phyloP scores from a whole-genome alignment of 2,113 vertebrate species.

The Mesitornis unicolor region DNA sequence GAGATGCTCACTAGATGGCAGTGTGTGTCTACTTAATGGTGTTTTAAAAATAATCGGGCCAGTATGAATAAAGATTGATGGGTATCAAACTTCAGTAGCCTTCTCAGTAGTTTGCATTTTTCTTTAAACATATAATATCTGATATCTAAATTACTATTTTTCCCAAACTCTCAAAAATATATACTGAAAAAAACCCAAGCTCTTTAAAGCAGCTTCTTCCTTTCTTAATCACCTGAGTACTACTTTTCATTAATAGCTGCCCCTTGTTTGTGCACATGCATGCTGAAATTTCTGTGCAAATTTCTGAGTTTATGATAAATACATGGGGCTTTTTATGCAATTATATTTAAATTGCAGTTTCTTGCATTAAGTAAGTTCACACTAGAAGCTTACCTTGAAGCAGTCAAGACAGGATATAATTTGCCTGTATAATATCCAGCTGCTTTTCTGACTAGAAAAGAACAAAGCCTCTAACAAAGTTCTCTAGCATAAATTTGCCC shows the following conservation, averaged over 20 bases:
- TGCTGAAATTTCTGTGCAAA: background rate
- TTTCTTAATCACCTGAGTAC: background rate
- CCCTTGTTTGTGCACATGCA: background rate
- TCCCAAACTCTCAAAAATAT: background rate
- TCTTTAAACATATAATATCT: background rate
- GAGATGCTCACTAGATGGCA: slow-evolving; percentile 65
- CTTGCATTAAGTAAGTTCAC: background rate
- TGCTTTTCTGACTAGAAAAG: background rate
- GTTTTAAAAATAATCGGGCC: background rate
- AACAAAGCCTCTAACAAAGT: background rate
- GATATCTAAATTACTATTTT: background rate
- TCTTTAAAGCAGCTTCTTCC: background rate
- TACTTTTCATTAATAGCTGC: background rate
- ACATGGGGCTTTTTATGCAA: background rate
- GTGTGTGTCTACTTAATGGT: background rate
- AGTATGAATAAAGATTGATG: slow-evolving; percentile 52
- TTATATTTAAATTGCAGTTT: background rate
- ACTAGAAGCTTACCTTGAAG: background rate
- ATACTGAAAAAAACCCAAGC: background rate
- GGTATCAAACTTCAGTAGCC: slow-evolving; percentile 25
- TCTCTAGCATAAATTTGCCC: background rate
- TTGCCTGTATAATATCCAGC: background rate
- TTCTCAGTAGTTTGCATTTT: slow-evolving; percentile 25
- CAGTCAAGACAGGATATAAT: background rate
- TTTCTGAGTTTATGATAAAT: background rate